These are phyloP conservation scores for Reinhardtius hippoglossoides DNA, from an alignment of 2,113 vertebrate species.

Conservation along the genomic window DNA sequence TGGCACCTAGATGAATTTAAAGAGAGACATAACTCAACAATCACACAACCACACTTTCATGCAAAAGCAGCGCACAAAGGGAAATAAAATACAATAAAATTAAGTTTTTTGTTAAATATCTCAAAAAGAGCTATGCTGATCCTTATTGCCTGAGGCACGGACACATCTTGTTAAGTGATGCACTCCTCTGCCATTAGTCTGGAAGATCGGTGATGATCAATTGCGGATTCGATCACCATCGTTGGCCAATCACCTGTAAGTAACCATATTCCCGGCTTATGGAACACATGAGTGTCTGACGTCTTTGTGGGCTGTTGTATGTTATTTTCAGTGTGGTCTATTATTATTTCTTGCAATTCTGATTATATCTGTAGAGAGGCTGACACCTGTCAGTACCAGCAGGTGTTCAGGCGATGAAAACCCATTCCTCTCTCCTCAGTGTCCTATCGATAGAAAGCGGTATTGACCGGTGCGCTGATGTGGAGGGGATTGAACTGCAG, in stretches of 20 bases:
- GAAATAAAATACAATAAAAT: background rate
- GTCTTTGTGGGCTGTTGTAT: background rate
- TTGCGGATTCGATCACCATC: slow-evolving; percentile 18
- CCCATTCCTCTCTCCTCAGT: slow-evolving; percentile 39
- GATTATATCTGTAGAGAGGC: slow-evolving; percentile 28
- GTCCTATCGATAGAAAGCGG: slow-evolving; percentile 52
- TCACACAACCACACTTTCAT: background rate
- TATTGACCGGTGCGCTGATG: slow-evolving; percentile 63
- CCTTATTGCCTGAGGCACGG: slow-evolving; percentile 27
- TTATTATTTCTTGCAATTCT: slow-evolving; percentile 15
- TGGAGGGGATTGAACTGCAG: slow-evolving; percentile 59
- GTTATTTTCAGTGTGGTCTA: background rate
- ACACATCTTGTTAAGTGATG: slow-evolving; percentile 43
- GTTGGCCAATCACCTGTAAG: slow-evolving; percentile 27
- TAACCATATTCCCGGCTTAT: slow-evolving; percentile 1
- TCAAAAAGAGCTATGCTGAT: background rate
- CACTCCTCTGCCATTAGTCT: slow-evolving; percentile 29
- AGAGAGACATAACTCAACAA: slow-evolving; percentile 10
- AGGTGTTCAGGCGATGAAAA: slow-evolving; percentile 53
- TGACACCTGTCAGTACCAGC: slow-evolving; percentile 50
- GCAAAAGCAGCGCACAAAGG: background rate
- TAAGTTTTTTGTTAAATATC: too few relatives aligned
- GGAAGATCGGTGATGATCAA: slow-evolving; percentile 42
- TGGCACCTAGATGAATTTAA: slow-evolving; percentile 36
- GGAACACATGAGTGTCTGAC: slow-evolving; percentile 12